Evolutionary conservation across 2,797 vertebrate genomes (phyloP).

Genomic region (Ataeniobius toweri): DNA sequence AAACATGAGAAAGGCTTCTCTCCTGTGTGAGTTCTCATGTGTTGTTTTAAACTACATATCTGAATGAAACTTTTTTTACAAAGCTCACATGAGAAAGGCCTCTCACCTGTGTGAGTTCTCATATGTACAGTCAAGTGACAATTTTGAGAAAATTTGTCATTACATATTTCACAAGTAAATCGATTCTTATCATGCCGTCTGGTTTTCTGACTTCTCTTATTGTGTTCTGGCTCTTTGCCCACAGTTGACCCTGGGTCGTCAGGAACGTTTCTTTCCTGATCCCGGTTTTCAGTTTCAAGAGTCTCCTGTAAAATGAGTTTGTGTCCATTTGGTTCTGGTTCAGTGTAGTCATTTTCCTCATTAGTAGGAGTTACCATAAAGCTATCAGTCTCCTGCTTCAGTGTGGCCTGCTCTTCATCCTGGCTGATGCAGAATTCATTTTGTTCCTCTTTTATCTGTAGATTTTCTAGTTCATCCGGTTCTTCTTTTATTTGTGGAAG

Average conservation of each 20-base stretch:
- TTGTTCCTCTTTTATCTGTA: neutral
- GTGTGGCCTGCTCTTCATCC: neutral
- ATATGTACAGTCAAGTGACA: neutral
- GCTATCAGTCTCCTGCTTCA: neutral
- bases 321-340: neutral
- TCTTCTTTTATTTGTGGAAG: neutral
- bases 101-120: neutral
- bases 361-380: neutral
- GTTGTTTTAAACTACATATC: neutral
- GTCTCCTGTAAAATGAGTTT: neutral
- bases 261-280: neutral
- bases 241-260: neutral
- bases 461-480: neutral
- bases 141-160: neutral
- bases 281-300: neutral
- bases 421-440: neutral
- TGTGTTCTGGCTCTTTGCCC: neutral
- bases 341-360: neutral
- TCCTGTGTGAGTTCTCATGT: neutral
- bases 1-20: neutral
- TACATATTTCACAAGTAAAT: neutral
- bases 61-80: neutral
- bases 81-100: neutral
- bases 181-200: neutral
- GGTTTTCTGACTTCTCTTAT: neutral